Evolutionary conservation across 1,140 invertebrate genomes (phyloP), one percentile per base, ranked within the genome.

Genomic region (Lepidurus packardi): DNA sequence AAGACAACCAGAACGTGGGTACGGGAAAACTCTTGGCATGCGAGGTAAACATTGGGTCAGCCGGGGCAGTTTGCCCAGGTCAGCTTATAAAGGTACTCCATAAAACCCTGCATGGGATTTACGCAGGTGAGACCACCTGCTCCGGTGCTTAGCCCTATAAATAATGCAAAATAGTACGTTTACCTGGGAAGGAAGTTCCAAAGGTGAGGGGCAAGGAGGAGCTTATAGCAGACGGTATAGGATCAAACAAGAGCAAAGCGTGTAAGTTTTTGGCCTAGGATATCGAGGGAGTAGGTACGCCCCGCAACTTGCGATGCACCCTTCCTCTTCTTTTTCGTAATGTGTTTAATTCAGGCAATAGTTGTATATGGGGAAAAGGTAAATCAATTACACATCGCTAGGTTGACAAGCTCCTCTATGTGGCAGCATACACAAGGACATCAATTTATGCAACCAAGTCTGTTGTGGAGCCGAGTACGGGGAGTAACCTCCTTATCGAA

Each of bases 81-180:
- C 21, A 13, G 10, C 53, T n/a, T 65, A 9, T 65, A 16, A 21
- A 21, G 16, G 8, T 65, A 65, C 21, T 21, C 53, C 53, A 21
- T 65, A 21, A 65, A 65, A 9, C 53, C 16, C 16, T 65, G 53
- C 45, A 47, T 47, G 45, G 45, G 45, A 47, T 47, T 47, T 65
- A 21, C 13, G 16, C 53, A 65, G n/a, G 53, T 65, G 21, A 65
- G 53, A 65, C 53, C 53, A 65, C 53, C 53, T 65, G 53, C 53
- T 65, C 53, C 53, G 53, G 53, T 65, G 53, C 53, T 65, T 65
- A 65, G 53, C n/a, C 53, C 53, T 65, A 65, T 65, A 65, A 65
- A 65, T 65, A 65, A 65, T 65, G 53, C 53, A 9, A 65, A 65
- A 65, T n/a, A 65, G 16, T 65, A 21, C 13, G 53, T 65, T 65